These are phyloP conservation scores for Orius laevigatus DNA, from an alignment of 1,140 invertebrate species.

Conservation along the genomic window DNA sequence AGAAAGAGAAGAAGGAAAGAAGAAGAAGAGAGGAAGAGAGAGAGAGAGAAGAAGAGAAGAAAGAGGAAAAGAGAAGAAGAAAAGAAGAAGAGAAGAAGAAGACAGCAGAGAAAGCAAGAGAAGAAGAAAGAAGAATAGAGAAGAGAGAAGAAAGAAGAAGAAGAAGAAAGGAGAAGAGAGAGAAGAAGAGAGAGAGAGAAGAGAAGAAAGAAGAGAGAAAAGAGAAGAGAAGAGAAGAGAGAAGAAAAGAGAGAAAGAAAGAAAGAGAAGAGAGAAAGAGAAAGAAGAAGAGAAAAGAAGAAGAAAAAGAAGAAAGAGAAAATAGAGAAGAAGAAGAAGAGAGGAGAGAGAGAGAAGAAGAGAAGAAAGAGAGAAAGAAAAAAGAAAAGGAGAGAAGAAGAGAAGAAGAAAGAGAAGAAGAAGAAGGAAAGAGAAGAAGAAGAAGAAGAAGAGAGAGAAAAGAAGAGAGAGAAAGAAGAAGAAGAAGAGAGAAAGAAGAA, in stretches of 20 bases:
- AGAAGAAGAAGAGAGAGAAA: background rate
- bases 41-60: background rate
- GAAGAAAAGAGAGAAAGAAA: background rate
- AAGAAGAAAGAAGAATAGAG: background rate
- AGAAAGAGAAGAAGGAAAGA: slow-evolving; percentile 3
- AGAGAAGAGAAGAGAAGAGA: background rate
- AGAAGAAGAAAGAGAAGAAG: background rate
- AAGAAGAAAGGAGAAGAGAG: background rate
- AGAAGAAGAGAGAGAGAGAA: no score
- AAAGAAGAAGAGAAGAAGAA: background rate
- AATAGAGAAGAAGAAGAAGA: background rate
- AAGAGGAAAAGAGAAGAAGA: background rate
- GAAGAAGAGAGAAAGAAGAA: background rate
- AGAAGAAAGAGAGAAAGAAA: background rate
- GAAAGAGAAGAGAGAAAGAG: background rate
- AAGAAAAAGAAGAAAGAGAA: background rate
- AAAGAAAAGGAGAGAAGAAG: background rate
- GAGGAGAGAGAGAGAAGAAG: background rate
- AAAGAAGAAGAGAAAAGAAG: background rate
- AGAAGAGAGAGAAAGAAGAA: background rate
- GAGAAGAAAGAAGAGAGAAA: no score
- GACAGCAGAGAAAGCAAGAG: background rate
- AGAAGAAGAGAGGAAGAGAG: background rate
- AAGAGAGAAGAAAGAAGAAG: background rate
- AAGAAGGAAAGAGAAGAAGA: background rate